A percentile compares a stretch with the other conserved stretches of the same genome.
phyloP scores from a whole-genome alignment of 2,797 vertebrate genomes.

The Graptemys geographica region DNA sequence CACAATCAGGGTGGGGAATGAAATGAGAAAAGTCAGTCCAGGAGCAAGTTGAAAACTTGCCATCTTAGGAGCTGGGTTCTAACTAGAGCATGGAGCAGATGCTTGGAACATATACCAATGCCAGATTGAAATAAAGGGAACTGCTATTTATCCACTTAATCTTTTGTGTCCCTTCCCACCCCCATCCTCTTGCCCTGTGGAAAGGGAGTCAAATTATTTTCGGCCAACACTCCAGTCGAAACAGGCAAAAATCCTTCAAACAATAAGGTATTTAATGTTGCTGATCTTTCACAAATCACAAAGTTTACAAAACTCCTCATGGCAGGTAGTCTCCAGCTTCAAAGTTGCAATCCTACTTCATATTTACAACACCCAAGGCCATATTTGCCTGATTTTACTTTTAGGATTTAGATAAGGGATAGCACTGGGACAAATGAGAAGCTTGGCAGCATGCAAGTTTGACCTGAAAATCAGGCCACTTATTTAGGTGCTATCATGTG shows the following conservation, averaged over 20 bases:
- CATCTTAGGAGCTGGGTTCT: conserved; percentile 13
- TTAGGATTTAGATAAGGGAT: not conserved
- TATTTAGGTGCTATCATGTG: not conserved
- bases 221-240: conserved; percentile 46
- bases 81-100: conserved; percentile 25
- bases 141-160: conserved; percentile 67
- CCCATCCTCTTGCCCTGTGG: conserved; percentile 9
- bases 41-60: not conserved
- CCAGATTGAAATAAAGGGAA: conserved; percentile 59
- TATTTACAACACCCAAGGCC: conserved; percentile 6
- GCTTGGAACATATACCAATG: conserved; percentile 48
- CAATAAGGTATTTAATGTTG: conserved; percentile 53
- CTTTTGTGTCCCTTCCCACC: not conserved
- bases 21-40: not conserved
- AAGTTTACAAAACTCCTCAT: conserved; percentile 43
- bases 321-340: conserved; percentile 18
- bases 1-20: not conserved
- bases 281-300: conserved; percentile 29
- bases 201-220: conserved; percentile 69
- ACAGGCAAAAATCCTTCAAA: conserved; percentile 55
- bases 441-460: not conserved
- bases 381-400: not conserved
- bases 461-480: not conserved
- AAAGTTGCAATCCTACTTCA: conserved; percentile 8
- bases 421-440: not conserved